Evolutionary conservation across 1,140 invertebrate species (phyloP), one percentile per base, ranked within the genome.

Genomic region (Aricia agestis): DNA sequence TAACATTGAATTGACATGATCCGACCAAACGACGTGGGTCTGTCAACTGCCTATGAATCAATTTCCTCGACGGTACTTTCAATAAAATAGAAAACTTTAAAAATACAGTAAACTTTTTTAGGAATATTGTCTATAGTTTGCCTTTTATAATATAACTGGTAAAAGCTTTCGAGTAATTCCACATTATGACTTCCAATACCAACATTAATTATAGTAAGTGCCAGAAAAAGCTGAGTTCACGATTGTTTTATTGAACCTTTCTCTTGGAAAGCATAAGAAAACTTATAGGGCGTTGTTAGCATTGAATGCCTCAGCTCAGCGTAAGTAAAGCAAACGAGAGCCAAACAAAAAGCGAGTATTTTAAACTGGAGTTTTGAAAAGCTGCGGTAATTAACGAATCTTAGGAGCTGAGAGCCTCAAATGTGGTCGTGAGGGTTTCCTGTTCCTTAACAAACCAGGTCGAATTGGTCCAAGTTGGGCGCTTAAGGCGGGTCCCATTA

Each of bases 361-460:
- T 52, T 52, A 52, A 68, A 57, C 6, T 15, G 32, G 58, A 68
- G 31, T 59, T 45, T 59, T 57, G 67, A 57, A 59, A 76, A 82
- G 82, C 79, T 80, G 76, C 80, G 78, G 84, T 85, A 89, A 89
- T 87, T 89, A 87, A 86, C 84, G 78, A 83, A 85, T 89, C 84
- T 89, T 87, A 52, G 45, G 11, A 52, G 45, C 13, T 36, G 79
- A 82, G 83, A 78, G 80, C 79, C 83, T 87, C 76, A 78, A 84
- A 85, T 82, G 82, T 85, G 82, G 78, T 76, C 73, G 75, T 71
- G 77, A 78, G 81, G 75, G 82, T 59, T 77, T 76, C 71, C 71
- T 66, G 72, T 25, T 74, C 72, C 75, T 83, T 84, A 81, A 83
- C 82, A 82, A 79, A 76, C 68, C 70, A 65, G 13, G 19, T 19